Conservation (phyloP, 2,888 invertebrate species). For the Diarsia dahlii region DNA sequence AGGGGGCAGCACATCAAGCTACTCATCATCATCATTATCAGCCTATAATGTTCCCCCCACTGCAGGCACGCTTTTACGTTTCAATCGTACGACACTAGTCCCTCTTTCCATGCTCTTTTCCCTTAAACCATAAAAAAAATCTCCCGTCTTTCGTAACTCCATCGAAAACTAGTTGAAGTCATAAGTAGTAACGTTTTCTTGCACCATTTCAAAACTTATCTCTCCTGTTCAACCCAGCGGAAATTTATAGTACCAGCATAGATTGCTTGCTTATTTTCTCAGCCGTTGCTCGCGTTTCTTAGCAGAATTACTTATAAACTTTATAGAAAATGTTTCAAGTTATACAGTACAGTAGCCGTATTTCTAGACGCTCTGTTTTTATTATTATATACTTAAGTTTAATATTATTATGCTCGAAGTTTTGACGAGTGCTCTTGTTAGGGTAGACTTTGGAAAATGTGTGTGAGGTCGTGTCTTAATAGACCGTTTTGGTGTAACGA, state of each 20-base stretch:
- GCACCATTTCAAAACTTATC: conserved; percentile 57
- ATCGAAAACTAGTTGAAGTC: conserved; percentile 28
- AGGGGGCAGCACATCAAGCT: no score
- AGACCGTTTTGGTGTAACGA: not conserved
- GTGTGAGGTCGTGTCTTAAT: not conserved
- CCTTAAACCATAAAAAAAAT: not conserved
- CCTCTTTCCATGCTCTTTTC: no score
- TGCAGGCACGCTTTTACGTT: not conserved
- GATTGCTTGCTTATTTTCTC: conserved; percentile 59
- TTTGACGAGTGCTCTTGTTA: conserved; percentile 10
- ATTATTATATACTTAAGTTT: conserved; percentile 37
- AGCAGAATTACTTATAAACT: conserved; percentile 61
- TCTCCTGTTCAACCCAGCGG: conserved; percentile 20
- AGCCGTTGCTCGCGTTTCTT: conserved; percentile 45
- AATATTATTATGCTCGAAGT: conserved; percentile 26
- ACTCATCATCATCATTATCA: no score
- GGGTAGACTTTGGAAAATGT: not conserved
- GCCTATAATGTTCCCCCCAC: no score
- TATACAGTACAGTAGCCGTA: conserved; percentile 34
- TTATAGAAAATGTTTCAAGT: conserved; percentile 51
- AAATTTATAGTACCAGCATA: conserved; percentile 57
- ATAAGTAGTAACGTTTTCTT: conserved; percentile 36
- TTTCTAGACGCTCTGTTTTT: conserved; percentile 43
- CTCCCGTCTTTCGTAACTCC: not conserved
- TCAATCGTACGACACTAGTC: not conserved